Evolutionary conservation across 2,888 invertebrate species (phyloP).

Genomic region (Panzeria rudis): DNA sequence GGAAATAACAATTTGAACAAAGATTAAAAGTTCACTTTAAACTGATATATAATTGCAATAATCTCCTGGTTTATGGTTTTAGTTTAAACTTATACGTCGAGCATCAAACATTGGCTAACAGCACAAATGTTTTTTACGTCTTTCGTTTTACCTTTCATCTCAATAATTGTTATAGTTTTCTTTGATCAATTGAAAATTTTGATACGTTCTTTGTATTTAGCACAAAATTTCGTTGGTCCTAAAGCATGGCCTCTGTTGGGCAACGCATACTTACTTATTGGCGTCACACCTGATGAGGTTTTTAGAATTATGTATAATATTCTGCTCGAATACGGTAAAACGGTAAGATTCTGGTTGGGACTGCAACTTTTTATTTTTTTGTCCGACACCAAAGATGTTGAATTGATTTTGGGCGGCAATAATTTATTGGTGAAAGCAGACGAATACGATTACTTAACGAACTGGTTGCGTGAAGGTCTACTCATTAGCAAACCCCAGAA

Average conservation of each 20-base stretch:
- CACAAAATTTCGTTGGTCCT: conserved; percentile 76
- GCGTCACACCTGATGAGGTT: conserved; percentile 82
- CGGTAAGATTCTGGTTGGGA: conserved; percentile 73
- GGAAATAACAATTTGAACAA: background rate
- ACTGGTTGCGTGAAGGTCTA: conserved; percentile 78
- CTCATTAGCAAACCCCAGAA: conserved; percentile 79
- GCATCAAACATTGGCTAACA: background rate
- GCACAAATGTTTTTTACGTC: conserved; percentile 25
- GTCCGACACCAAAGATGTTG: conserved; percentile 73
- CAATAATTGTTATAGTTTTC: conserved; percentile 49
- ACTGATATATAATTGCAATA: too few relatives aligned
- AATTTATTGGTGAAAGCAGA: conserved; percentile 73
- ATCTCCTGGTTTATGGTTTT: background rate
- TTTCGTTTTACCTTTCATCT: background rate
- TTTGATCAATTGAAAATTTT: conserved; percentile 20
- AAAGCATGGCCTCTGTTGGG: conserved; percentile 85
- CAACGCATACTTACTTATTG: conserved; percentile 83
- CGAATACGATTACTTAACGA: conserved; percentile 74
- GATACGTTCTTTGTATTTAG: conserved; percentile 60
- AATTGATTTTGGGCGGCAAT: conserved; percentile 72
- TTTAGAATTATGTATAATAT: conserved; percentile 79
- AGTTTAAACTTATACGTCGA: background rate
- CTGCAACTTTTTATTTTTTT: conserved; percentile 74
- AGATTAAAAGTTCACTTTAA: background rate
- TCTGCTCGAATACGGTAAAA: conserved; percentile 77